A percentile compares a stretch with the other conserved stretches of the same genome.
Conservation (phyloP, 2,888 invertebrate species). For the Melangyna quadrimaculata region DNA sequence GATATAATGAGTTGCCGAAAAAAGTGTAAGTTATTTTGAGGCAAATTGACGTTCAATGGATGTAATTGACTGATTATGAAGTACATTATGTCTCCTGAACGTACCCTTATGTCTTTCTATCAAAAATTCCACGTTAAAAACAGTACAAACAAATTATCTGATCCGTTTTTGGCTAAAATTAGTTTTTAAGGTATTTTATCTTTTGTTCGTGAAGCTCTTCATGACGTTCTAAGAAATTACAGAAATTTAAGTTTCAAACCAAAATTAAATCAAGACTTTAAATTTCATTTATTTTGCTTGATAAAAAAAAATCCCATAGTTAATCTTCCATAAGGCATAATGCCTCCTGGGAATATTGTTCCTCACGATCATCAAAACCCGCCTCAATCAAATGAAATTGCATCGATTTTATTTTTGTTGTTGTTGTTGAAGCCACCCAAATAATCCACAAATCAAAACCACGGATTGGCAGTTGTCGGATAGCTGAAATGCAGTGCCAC, state of each 20-base stretch:
- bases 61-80: too few species aligned
- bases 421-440: conserved; percentile 35
- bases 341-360: conserved; percentile 20
- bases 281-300: neutral
- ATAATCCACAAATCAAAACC: conserved; percentile 68
- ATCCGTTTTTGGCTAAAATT: too few species aligned
- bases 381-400: conserved; percentile 30
- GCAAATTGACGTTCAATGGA: too few species aligned
- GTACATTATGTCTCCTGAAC: too few species aligned
- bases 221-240: neutral
- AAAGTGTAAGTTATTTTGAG: too few species aligned
- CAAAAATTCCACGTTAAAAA: too few species aligned
- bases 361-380: conserved; percentile 40
- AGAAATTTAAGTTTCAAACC: neutral
- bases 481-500: conserved; percentile 31
- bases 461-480: conserved; percentile 55
- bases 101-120: too few species aligned
- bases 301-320: neutral
- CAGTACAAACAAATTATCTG: too few species aligned
- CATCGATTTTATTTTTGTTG: neutral
- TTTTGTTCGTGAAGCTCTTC: too few species aligned
- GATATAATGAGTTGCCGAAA: too few species aligned
- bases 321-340: neutral
- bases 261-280: neutral
- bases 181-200: too few species aligned